Conservation (phyloP, 2,797 vertebrate species). For the Fratercula arctica region DNA sequence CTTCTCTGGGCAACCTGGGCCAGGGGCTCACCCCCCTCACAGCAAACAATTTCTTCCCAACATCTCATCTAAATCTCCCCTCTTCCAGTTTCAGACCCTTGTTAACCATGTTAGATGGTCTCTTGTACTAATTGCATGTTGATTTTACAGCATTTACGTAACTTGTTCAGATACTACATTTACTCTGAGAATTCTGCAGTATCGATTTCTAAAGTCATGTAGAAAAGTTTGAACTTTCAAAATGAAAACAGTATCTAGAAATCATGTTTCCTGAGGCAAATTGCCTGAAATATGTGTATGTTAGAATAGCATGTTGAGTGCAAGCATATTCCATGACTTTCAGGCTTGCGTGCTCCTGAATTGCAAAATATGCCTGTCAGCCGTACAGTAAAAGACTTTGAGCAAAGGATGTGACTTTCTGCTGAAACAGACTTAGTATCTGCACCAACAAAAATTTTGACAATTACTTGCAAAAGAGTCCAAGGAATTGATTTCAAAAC, state of each 20-base stretch:
- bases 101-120: neutral
- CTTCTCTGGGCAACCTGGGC: too few relatives aligned
- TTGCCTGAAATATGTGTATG: neutral
- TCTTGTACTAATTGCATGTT: neutral
- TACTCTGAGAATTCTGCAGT: neutral
- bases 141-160: neutral
- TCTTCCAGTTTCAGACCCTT: neutral
- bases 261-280: neutral
- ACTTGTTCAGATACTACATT: neutral
- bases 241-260: neutral
- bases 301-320: neutral
- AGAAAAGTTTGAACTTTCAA: neutral
- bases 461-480: neutral
- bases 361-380: neutral
- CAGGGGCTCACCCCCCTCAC: neutral
- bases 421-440: neutral
- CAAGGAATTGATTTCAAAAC: neutral
- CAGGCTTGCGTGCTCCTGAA: neutral
- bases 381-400: neutral
- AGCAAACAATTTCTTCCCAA: accelerated
- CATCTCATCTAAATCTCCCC: neutral
- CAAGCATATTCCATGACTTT: neutral
- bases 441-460: accelerated
- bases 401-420: neutral
- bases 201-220: neutral